A percentile compares a stretch with the other conserved stretches of the same genome.
Evolutionary conservation across 1,140 invertebrate species (phyloP).

Genomic region (Drosophila punjabiensis): DNA sequence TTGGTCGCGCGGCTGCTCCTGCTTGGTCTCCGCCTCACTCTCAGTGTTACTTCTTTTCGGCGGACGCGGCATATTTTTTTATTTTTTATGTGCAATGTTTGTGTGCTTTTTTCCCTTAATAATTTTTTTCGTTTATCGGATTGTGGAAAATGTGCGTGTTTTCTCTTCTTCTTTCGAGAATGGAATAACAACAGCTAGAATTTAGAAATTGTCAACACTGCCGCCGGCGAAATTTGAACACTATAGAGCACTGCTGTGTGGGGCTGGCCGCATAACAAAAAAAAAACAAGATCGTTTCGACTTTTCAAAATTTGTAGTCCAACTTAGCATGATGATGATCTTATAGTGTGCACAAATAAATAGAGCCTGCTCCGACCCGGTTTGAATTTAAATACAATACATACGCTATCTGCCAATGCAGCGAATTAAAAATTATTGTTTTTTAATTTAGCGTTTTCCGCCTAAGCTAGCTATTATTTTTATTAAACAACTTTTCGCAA

Average conservation of each 20-base stretch:
- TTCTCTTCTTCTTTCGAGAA: slow-evolving; percentile 65
- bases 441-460: not conserved
- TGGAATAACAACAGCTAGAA: slow-evolving; percentile 65
- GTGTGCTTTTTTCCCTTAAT: slow-evolving; percentile 17
- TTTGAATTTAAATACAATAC: slow-evolving; percentile 6
- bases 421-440: not conserved
- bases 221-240: slow-evolving; percentile 46
- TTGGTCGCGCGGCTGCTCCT: not conserved
- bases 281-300: slow-evolving; percentile 10
- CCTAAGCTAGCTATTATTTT: not conserved
- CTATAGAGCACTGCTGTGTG: slow-evolving; percentile 27
- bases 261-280: slow-evolving; percentile 6
- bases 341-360: slow-evolving; percentile 5
- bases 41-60: slow-evolving; percentile 34
- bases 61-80: slow-evolving; percentile 37
- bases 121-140: slow-evolving; percentile 19
- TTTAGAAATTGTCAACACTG: slow-evolving; percentile 72
- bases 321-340: slow-evolving; percentile 29
- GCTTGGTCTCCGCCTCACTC: slow-evolving; percentile 4
- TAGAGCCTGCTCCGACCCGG: slow-evolving; percentile 4
- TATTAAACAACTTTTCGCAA: not conserved
- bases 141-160: slow-evolving; percentile 76
- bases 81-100: not conserved
- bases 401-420: not conserved
- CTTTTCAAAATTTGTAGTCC: slow-evolving; percentile 24